Evolutionary conservation across 2,888 invertebrate species (phyloP).

Genomic region (Rapana venosa): DNA sequence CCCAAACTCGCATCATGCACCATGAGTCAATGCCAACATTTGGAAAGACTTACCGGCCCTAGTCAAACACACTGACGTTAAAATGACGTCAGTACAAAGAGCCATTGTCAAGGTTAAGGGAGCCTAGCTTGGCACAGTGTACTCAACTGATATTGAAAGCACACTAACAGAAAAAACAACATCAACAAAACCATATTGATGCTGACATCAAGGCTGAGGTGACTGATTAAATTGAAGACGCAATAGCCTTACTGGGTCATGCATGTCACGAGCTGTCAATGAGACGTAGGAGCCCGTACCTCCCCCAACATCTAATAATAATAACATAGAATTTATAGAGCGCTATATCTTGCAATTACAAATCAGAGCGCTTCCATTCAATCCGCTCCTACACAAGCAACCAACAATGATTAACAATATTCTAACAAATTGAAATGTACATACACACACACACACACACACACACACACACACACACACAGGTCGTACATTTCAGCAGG

Average conservation of each 20-base stretch:
- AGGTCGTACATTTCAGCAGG: too few relatives aligned
- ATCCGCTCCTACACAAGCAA: too few relatives aligned
- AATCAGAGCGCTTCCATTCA: too few relatives aligned
- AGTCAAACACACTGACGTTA: neutral
- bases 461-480: too few relatives aligned
- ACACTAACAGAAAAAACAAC: neutral
- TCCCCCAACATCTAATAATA: neutral
- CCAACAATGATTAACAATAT: too few relatives aligned
- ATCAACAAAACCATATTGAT: too few relatives aligned
- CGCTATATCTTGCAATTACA: too few relatives aligned
- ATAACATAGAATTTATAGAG: too few relatives aligned
- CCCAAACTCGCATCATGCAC: too few relatives aligned
- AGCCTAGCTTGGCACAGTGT: neutral
- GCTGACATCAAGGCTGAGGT: neutral
- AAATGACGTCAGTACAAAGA: neutral
- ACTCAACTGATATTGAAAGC: neutral
- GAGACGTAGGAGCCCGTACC: neutral
- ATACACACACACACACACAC: too few relatives aligned
- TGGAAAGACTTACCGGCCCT: conserved; percentile 15
- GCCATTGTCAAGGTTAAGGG: neutral
- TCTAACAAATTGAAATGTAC: too few relatives aligned
- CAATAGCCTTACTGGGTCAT: neutral
- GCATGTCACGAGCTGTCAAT: neutral
- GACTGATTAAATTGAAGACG: neutral
- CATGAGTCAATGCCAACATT: neutral